These are phyloP conservation scores for Thalassaphorura encarpata DNA, from an alignment of 1,140 invertebrate species.

Conservation along the genomic window DNA sequence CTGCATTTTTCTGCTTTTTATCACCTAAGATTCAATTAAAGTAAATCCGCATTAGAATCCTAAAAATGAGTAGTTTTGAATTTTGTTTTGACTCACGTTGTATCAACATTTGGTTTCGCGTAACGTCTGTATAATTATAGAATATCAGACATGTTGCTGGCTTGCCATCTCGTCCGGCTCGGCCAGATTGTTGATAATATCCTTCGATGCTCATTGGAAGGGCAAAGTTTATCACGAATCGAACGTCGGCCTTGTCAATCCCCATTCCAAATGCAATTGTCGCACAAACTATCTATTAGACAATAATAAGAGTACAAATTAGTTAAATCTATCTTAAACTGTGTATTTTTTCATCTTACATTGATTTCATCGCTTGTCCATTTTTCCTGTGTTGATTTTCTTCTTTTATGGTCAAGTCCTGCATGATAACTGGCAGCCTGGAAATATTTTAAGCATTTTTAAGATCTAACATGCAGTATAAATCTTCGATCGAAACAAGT, in stretches of 20 bases:
- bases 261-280: conserved; percentile 98
- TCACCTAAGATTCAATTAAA: too few relatives aligned
- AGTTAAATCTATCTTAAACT: too few relatives aligned
- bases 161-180: conserved; percentile 71
- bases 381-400: conserved; percentile 59
- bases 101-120: too few relatives aligned
- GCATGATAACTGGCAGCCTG: conserved; percentile 72
- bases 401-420: conserved; percentile 51
- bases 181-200: conserved; percentile 56
- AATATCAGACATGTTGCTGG: conserved; percentile 85
- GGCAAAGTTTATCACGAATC: conserved; percentile 79
- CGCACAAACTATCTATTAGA: conserved; percentile 49
- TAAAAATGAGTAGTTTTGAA: too few relatives aligned
- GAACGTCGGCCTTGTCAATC: conserved; percentile 87
- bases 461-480: too few relatives aligned
- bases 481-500: too few relatives aligned
- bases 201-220: conserved; percentile 84
- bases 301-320: background rate
- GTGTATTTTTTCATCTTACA: too few relatives aligned
- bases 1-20: too few relatives aligned
- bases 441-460: conserved; percentile 46
- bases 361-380: conserved; percentile 53
- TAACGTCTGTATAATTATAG: conserved; percentile 71
- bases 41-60: too few relatives aligned
- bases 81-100: too few relatives aligned